Conservation (phyloP, 2,113 vertebrate genomes). For the Gopherus evgoodei region DNA sequence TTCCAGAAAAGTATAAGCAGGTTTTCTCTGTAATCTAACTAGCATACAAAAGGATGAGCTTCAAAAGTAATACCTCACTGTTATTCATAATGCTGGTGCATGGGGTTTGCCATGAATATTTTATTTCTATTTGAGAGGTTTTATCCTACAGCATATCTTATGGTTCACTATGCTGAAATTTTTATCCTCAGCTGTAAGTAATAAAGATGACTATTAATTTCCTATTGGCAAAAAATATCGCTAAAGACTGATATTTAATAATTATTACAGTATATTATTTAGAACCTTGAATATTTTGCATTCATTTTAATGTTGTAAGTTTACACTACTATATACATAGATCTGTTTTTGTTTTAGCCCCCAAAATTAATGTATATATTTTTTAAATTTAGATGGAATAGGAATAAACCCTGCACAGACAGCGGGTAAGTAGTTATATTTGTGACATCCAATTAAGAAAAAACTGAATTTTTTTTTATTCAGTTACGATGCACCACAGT, state of each 20-base stretch:
- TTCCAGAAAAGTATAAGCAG: neutral
- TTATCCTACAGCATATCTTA: neutral
- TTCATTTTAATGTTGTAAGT: neutral
- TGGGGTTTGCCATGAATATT: neutral
- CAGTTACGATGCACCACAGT: neutral
- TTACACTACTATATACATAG: neutral
- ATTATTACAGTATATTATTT: neutral
- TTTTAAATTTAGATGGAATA: conserved; percentile 79
- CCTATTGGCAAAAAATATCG: neutral
- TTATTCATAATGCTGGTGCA: neutral
- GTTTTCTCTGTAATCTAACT: neutral
- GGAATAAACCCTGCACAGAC: conserved; percentile 87
- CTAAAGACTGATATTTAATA: neutral
- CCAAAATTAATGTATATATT: neutral
- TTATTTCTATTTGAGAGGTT: neutral
- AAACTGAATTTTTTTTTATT: neutral
- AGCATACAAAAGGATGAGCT: neutral
- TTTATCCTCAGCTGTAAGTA: neutral
- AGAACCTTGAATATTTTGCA: neutral
- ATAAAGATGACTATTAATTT: neutral
- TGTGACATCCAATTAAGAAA: neutral
- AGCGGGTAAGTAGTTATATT: conserved; percentile 77
- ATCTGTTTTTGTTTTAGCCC: neutral
- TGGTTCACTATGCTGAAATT: neutral
- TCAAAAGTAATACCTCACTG: neutral